Conservation (phyloP, 2,888 invertebrate genomes). For the Apodemia hepburni region DNA sequence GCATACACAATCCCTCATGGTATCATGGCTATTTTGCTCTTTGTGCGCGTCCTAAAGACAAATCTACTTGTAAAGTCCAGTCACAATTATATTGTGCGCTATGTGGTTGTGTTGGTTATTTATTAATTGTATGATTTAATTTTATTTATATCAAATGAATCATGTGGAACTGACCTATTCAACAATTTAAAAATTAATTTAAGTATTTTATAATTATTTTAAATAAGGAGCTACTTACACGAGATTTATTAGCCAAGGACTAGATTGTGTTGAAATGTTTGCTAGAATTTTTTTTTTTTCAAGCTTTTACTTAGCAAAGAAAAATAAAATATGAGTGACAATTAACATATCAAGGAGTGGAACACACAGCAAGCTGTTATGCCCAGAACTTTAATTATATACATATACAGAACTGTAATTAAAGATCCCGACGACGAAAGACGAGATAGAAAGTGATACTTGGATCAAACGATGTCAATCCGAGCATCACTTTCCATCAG, state of each 20-base stretch:
- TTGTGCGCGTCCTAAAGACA: conserved; percentile 6
- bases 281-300: too few species aligned
- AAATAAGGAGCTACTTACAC: background rate
- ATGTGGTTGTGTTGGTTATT: conserved; percentile 76
- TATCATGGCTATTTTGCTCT: background rate
- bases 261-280: too few species aligned
- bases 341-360: too few species aligned
- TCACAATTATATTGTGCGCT: conserved; percentile 51
- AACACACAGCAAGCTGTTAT: too few species aligned
- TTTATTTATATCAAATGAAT: conserved; percentile 66
- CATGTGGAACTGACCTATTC: conserved; percentile 30
- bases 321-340: too few species aligned
- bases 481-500: too few species aligned
- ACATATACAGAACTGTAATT: too few species aligned
- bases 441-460: too few species aligned
- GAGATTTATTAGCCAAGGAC: background rate
- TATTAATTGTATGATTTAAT: conserved; percentile 65
- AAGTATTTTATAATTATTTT: conserved; percentile 14
- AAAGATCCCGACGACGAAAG: too few species aligned
- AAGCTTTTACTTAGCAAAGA: too few species aligned
- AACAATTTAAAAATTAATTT: conserved; percentile 24
- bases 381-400: too few species aligned
- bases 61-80: conserved; percentile 32
- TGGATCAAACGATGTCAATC: too few species aligned
- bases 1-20: background rate